phyloP scores from a whole-genome alignment of 92 coral and sea anemone species.

The Chrysogorgia sp. region DNA sequence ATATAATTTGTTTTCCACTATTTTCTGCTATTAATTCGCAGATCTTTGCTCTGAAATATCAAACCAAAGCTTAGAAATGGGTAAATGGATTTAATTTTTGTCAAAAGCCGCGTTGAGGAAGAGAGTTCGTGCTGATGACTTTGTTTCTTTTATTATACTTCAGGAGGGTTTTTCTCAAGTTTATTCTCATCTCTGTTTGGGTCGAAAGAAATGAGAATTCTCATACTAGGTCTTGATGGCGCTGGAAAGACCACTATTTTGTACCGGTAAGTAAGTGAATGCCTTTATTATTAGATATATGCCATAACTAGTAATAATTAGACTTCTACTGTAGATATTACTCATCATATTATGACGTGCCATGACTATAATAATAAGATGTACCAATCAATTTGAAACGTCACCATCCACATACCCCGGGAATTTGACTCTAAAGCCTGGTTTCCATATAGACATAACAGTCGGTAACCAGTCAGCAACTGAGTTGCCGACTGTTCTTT shows the following conservation, averaged over 20 bases:
- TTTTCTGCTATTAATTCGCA: background rate
- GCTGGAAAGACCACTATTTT: constrained; percentile 95
- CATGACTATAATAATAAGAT: too few relatives aligned
- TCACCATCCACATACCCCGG: too few relatives aligned
- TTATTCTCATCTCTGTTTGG: constrained; percentile 78
- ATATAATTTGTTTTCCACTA: background rate
- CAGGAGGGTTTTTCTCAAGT: constrained; percentile 93
- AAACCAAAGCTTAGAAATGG: background rate
- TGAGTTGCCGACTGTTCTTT: too few relatives aligned
- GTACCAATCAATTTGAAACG: too few relatives aligned
- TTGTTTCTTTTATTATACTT: background rate
- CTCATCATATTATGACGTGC: too few relatives aligned
- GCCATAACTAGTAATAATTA: too few relatives aligned
- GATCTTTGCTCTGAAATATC: background rate
- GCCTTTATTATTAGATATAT: background rate
- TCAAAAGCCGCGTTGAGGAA: background rate
- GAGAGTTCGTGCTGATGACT: background rate
- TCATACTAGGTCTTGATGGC: constrained; percentile 92
- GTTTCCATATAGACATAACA: too few relatives aligned
- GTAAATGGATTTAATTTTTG: background rate
- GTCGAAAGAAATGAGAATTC: constrained; percentile 89
- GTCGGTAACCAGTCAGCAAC: too few relatives aligned
- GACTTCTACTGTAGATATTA: too few relatives aligned
- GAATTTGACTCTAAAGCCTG: too few relatives aligned
- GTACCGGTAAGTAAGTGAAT: constrained; percentile 67